Base-by-base conservation (phyloP, 1,140 invertebrate genomes). In the Ceratina australensis region DNA sequence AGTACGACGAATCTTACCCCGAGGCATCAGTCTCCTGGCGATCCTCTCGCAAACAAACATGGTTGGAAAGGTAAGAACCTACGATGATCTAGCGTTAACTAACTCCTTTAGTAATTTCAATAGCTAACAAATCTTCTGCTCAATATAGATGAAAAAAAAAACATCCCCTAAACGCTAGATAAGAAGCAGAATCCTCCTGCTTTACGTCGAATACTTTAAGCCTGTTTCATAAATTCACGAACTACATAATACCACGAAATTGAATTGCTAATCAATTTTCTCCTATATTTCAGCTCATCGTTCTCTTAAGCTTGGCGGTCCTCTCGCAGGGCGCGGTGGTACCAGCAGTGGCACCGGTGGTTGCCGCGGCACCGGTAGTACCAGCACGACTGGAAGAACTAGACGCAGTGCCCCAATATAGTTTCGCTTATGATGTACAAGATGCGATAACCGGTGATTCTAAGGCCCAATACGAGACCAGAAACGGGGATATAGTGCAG, bases 401-500 rank as follows among this genome's bases (percentile, higher is more conserved):
- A 4, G 90, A 91, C 49, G 76, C 90, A 0, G 69, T 83, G 0
- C 89, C 91, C 0, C 88, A 82, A 22, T 93, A 93, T 71, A 92
- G 86, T 59, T 92, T 90, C 61, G 80, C 91, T 0, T 92, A 93
- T 60, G 90, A 91, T 71, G 91, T 93, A 0, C 87, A 90, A 20
- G 92, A 93, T 50, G 76, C 88, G 0, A 16, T 87, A 4, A 95
- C 94, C 60, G 95, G 94, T 8, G 94, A 95, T 81, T 91, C 94
- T 0, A 95, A 95, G 86, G 93, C 93, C 42, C 94, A 95, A 64
- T 94, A 94, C 88, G 94, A 95, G 88, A 91, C 93, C n/a, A 93
- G 94, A 16, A 91, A 93, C 69, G 94, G 94, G 13, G 94, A 94
- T 76, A 84, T 94, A 10, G 94, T 95, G n/a, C 93, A 93, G 79